Evolutionary conservation across 2,113 vertebrate species (phyloP).

Genomic region (Pongo pygmaeus): DNA sequence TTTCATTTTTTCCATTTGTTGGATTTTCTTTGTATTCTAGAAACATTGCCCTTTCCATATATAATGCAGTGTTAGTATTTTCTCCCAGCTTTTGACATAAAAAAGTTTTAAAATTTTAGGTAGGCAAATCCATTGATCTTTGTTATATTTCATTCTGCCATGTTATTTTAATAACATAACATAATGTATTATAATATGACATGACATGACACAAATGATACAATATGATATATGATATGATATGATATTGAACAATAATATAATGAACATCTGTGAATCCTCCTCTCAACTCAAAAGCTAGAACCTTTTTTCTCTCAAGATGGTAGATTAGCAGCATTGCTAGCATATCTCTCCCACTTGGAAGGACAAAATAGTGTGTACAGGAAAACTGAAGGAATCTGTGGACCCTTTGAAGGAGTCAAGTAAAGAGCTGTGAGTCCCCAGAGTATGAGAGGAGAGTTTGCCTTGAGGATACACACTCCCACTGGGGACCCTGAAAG

Average conservation of each 20-base stretch:
- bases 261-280: neutral
- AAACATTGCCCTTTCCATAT: neutral
- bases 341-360: too few species aligned
- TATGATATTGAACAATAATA: too few species aligned
- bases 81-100: neutral
- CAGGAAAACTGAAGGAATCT: too few species aligned
- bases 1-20: neutral
- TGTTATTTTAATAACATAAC: neutral
- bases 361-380: too few species aligned
- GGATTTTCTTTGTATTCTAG: neutral
- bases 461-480: too few species aligned
- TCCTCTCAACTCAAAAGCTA: neutral
- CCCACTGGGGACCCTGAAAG: too few species aligned
- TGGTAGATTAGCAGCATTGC: too few species aligned
- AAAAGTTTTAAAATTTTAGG: neutral
- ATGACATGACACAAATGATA: neutral
- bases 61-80: neutral
- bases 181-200: neutral
- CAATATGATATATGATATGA: neutral
- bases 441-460: too few species aligned
- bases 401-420: too few species aligned
- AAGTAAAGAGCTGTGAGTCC: too few species aligned
- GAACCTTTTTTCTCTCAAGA: neutral
- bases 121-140: neutral
- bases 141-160: neutral